Base-by-base conservation (phyloP, 2,888 invertebrate genomes). In the Suillia variegata region DNA sequence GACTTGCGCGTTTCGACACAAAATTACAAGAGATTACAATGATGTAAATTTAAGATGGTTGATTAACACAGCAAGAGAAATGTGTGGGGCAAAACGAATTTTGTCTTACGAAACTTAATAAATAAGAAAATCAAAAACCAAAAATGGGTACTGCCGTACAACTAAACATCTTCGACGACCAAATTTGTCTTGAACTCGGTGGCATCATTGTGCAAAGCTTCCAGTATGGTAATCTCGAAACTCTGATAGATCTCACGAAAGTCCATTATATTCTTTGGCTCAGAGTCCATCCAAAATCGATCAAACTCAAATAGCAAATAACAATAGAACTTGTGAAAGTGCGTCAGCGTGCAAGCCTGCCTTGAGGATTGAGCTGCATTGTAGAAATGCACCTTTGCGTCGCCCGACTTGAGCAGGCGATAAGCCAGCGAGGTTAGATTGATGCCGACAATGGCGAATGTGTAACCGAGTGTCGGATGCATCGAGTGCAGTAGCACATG, bases 281-380 rank as follows among this genome's bases (percentile, higher is more conserved):
- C 93, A 20, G 93, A 91, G 65, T 90, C 88, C 68, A 96, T 87
- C 98, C 98, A 98, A 82, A 93, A 92, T 72, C 91, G 89, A 83
- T 97, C 96, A 84, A 98, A 98, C 77, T 96, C 93, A 77, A 91
- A 92, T 81, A 97, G 94, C 54, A 98, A 84, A 80, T 94, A 95
- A 82, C 95, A 93, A 83, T 97, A 98, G 75, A 98, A 90, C 76
- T 90, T 91, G 82, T 98, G 95, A 82, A 98, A 98, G 76, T 93
- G 85, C 76, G 87, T 85, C 53, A 93, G 79, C 31, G 84, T 85
- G 12, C 91, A 89, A 56, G 89, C 79, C 59, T 86, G 84, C 73
- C 87, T 87, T 52, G 87, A 88, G 5, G 69, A 66, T 53, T 64
- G 69, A 0, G 74, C 68, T 45, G 88, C 85, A 82, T 97, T 97